Conservation (phyloP, 2,888 invertebrate genomes). For the Nemotelus nigrinus region DNA sequence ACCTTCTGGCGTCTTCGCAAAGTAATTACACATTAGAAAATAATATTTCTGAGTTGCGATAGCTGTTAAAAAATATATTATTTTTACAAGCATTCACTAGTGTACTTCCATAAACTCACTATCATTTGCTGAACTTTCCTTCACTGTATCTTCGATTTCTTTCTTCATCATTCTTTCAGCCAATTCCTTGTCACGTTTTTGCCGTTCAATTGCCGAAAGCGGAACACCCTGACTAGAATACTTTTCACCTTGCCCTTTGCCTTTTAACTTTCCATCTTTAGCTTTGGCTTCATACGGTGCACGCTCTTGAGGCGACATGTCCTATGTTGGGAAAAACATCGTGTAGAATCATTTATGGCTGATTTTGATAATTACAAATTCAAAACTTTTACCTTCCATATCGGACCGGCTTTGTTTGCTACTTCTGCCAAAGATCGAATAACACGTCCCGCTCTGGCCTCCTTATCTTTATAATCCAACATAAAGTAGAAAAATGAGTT, state of each 20-base stretch:
- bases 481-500: slow-evolving; percentile 39
- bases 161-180: slow-evolving; percentile 56
- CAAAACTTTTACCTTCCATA: slow-evolving; percentile 32
- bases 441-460: slow-evolving; percentile 16
- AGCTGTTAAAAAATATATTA: slow-evolving; percentile 53
- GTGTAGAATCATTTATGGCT: neutral
- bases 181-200: slow-evolving; percentile 53
- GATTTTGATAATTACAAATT: neutral
- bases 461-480: slow-evolving; percentile 17
- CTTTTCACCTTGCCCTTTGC: slow-evolving; percentile 49
- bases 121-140: slow-evolving; percentile 18
- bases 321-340: slow-evolving; percentile 2
- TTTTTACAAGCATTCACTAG: neutral
- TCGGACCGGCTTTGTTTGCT: neutral
- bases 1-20: slow-evolving; percentile 55
- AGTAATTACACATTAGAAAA: slow-evolving; percentile 61
- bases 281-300: slow-evolving; percentile 31
- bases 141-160: slow-evolving; percentile 56
- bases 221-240: slow-evolving; percentile 57
- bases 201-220: slow-evolving; percentile 54
- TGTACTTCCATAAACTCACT: slow-evolving; percentile 21
- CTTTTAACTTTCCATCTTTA: slow-evolving; percentile 13
- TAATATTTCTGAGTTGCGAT: slow-evolving; percentile 56
- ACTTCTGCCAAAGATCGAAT: slow-evolving; percentile 15
- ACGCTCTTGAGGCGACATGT: slow-evolving; percentile 15